Evolutionary conservation across 2,113 vertebrate species (phyloP).

Genomic region (Cephalopholis sonnerati): DNA sequence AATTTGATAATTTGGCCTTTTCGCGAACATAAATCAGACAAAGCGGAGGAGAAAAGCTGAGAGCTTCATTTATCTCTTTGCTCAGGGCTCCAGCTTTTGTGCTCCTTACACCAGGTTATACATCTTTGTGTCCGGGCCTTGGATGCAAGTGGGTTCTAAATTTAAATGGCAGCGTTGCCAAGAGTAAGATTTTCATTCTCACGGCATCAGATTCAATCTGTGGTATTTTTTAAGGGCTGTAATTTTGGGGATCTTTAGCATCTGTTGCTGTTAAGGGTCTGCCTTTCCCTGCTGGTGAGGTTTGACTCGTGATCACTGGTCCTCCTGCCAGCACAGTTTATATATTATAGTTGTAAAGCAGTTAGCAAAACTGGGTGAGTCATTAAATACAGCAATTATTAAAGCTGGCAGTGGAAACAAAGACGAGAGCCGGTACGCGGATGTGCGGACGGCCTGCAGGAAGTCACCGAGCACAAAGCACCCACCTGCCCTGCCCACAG

Average conservation of each 20-base stretch:
- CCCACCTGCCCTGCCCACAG: constrained; percentile 53
- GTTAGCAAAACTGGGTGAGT: too few species aligned
- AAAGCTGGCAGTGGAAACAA: not conserved
- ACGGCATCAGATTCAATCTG: not conserved
- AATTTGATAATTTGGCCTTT: not conserved
- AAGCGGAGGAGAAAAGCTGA: not conserved
- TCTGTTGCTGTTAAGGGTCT: not conserved
- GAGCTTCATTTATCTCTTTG: not conserved
- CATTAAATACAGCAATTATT: too few species aligned
- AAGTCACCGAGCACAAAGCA: constrained; percentile 10
- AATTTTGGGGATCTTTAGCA: constrained; percentile 14
- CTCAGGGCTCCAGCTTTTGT: not conserved
- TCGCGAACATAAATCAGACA: not conserved
- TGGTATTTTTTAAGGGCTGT: constrained; percentile 4
- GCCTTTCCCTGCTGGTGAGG: not conserved
- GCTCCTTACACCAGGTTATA: not conserved
- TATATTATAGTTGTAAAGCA: not conserved
- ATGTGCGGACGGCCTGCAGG: not conserved
- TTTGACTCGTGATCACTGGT: not conserved
- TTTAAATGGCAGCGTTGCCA: not conserved
- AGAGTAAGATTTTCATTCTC: not conserved
- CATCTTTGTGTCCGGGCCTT: not conserved
- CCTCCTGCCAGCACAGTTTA: not conserved
- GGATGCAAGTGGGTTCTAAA: not conserved
- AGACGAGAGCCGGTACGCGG: not conserved